phyloP scores from a whole-genome alignment of 1,140 invertebrate species.

The Bombus sibiricus region DNA sequence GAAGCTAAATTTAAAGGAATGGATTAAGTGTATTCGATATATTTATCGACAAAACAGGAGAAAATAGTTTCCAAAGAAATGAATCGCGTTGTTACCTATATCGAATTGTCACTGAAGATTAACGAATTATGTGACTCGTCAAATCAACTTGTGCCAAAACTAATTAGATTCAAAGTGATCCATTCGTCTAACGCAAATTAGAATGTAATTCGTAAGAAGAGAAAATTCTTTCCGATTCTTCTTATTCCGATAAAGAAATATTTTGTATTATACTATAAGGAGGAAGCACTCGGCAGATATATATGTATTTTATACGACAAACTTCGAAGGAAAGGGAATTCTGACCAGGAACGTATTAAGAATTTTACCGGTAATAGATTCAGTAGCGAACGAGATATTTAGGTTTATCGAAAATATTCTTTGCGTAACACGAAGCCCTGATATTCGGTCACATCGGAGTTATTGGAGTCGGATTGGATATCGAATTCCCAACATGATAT shows the following conservation, averaged over 20 bases:
- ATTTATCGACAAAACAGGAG: neutral
- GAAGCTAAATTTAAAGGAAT: neutral
- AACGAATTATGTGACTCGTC: no score
- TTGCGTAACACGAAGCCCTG: neutral
- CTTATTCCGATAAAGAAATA: no score
- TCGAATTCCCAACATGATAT: neutral
- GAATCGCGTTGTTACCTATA: neutral
- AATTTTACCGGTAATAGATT: neutral
- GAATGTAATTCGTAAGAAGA: no score
- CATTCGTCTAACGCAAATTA: no score
- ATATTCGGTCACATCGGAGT: neutral
- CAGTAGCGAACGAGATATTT: neutral
- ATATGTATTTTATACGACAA: neutral
- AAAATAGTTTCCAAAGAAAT: neutral
- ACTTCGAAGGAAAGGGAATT: neutral
- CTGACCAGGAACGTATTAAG: neutral
- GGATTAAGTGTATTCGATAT: neutral
- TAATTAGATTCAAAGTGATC: no score
- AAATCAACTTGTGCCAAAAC: no score
- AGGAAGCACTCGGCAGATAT: no score
- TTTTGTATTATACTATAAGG: no score
- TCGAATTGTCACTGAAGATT: no score
- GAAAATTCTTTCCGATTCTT: no score
- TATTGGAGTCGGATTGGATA: slow-evolving; percentile 1
- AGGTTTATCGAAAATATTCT: neutral